A percentile compares a stretch with the other conserved stretches of the same genome.
These are phyloP conservation scores for Toxotes chatareus DNA, from an alignment of 2,113 vertebrate genomes.

Conservation along the genomic window DNA sequence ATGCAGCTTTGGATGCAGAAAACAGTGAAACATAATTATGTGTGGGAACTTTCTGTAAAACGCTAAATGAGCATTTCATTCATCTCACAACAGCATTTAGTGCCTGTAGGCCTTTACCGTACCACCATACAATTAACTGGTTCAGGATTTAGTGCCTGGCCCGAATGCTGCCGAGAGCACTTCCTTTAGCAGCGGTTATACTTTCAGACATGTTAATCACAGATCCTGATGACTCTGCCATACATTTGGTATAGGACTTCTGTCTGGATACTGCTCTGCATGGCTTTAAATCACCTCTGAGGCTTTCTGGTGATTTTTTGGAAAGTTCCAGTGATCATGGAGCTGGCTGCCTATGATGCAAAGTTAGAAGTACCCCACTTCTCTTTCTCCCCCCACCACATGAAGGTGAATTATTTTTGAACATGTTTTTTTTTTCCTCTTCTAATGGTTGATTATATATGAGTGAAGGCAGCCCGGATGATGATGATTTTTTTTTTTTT, in stretches of 20 bases:
- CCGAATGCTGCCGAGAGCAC: conserved; percentile 76
- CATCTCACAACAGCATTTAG: conserved; percentile 67
- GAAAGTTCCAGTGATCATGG: conserved; percentile 60
- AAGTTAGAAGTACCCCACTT: conserved; percentile 36
- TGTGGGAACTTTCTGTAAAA: conserved; percentile 63
- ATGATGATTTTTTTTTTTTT: conserved; percentile 54
- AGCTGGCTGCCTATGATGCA: conserved; percentile 21
- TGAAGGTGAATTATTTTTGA: conserved; percentile 38
- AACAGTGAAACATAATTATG: conserved; percentile 64
- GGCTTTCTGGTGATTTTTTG: conserved; percentile 61
- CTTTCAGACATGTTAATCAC: conserved; percentile 81
- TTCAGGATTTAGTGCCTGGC: conserved; percentile 76
- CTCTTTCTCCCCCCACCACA: conserved; percentile 32
- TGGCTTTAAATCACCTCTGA: conserved; percentile 72
- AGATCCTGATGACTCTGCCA: conserved; percentile 78
- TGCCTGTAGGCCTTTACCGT: conserved; percentile 61
- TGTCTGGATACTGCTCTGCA: conserved; percentile 64
- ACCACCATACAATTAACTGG: conserved; percentile 79
- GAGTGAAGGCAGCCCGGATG: conserved; percentile 42
- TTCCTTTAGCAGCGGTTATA: conserved; percentile 70
- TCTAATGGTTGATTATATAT: conserved; percentile 42
- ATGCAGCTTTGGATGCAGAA: conserved; percentile 51
- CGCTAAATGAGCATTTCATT: conserved; percentile 74
- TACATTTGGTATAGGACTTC: conserved; percentile 66
- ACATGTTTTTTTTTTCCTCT: conserved; percentile 26